Base-by-base conservation (phyloP, 2,797 vertebrate species). In the Zonotrichia albicollis region DNA sequence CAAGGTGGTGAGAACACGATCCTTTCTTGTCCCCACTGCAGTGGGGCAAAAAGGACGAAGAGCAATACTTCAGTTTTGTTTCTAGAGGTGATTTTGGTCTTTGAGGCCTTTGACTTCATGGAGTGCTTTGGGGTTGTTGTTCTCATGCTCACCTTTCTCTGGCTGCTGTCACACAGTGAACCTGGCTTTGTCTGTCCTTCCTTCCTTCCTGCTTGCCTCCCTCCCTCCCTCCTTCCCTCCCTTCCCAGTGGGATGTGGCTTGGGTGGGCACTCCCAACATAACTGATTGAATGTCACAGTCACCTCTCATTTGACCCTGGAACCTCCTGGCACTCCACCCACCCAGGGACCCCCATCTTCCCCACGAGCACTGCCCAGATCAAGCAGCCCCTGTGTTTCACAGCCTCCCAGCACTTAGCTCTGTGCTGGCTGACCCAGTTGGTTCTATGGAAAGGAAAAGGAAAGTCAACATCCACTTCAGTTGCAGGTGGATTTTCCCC, bases 291-390 rank as follows among this genome's bases (percentile, higher is more conserved):
- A 1, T 58, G 30, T 36, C 45, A 48, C 23, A 75, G 14, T 74
- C 51, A 46, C 57, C 40, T 68, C 42, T 60, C 3, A 2, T 0
- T 3, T 67, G 40, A 23, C 9, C 14, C 34, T 68, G 65, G n/a
- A 74, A 46, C 26, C 16, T 74, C 27, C 45, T 46, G 50, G 30
- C 16, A 7, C 11, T 55, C 50, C n/a, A 9, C 5, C 10, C 8
- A 6, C 3, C 10, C 23, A 29, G 34, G 0, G 25, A 9, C 9
- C 87, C 12, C 29, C 19, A 17, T 10, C 16, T 46, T 5, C 10
- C 1, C 6, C 16, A 4, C 0, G 34, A 70, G 5, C 68, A 9
- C 38, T 71, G 42, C 15, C 19, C 1, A 1, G 54, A 42, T 17
- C 32, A 89, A 61, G 13, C 36, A 36, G 36, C 36, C 36, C 36